These are phyloP conservation scores for Collichthys lucidus DNA, from an alignment of 2,113 vertebrate genomes.

Conservation along the genomic window DNA sequence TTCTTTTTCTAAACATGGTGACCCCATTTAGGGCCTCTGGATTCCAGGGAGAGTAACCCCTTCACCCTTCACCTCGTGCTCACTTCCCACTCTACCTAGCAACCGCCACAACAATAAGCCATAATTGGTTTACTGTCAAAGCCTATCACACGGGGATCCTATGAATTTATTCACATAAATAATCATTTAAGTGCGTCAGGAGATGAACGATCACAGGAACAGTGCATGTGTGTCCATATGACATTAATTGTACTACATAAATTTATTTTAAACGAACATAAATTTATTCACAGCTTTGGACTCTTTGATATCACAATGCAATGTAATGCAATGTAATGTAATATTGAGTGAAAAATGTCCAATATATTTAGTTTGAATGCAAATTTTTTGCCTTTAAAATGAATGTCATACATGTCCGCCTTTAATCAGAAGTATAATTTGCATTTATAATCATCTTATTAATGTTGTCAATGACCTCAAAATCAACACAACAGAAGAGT, in stretches of 20 bases:
- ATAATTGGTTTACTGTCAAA: conserved; percentile 82
- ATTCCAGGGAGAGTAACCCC: conserved; percentile 73
- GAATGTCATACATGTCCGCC: not conserved
- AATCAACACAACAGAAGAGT: not conserved
- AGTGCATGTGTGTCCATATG: not conserved
- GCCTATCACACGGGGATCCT: conserved; percentile 58
- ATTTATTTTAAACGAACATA: not conserved
- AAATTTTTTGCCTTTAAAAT: not conserved
- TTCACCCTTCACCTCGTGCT: conserved; percentile 74
- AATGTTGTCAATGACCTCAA: not conserved
- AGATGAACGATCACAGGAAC: conserved; percentile 16
- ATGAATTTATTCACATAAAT: conserved; percentile 52
- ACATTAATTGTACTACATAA: not conserved
- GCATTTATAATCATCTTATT: not conserved
- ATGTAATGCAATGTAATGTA: no score
- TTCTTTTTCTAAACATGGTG: conserved; percentile 38
- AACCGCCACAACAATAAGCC: conserved; percentile 67
- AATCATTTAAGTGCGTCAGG: conserved; percentile 2
- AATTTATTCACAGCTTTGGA: not conserved
- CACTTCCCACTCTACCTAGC: conserved; percentile 70
- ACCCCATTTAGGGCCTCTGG: conserved; percentile 66
- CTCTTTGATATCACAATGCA: not conserved
- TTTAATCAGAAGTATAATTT: not conserved
- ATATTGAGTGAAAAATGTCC: not conserved
- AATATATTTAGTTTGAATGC: not conserved